phyloP scores from a whole-genome alignment of 2,888 invertebrate species.

The Xylocampa areola region DNA sequence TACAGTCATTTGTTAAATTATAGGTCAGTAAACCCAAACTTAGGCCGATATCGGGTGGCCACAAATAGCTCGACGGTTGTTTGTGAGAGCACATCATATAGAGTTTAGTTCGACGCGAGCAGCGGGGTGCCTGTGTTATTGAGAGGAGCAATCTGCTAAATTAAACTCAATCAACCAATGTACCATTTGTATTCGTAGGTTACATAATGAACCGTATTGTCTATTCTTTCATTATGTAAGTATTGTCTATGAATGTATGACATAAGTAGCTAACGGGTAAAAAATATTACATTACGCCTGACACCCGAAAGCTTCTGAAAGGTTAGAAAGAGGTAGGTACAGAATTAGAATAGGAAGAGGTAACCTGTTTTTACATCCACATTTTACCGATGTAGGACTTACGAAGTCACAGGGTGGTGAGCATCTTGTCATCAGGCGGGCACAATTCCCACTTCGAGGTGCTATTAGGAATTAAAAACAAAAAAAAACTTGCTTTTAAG shows the following conservation, averaged over 20 bases:
- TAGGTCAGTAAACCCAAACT: slow-evolving; percentile 52
- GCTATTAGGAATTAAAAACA: too few species aligned
- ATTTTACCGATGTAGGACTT: too few species aligned
- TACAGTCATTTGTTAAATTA: slow-evolving; percentile 49
- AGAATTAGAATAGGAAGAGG: too few species aligned
- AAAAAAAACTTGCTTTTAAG: too few species aligned
- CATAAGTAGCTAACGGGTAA: slow-evolving; percentile 25
- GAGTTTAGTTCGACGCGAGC: slow-evolving; percentile 56
- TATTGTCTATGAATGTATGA: slow-evolving; percentile 22
- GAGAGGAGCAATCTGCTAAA: slow-evolving; percentile 51
- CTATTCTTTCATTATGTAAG: too few species aligned
- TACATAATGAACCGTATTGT: slow-evolving; percentile 53
- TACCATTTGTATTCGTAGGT: slow-evolving; percentile 21
- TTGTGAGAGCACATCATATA: slow-evolving; percentile 61
- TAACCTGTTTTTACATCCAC: too few species aligned
- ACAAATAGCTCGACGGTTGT: slow-evolving; percentile 67
- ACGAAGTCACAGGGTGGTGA: too few species aligned
- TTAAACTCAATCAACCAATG: slow-evolving; percentile 51
- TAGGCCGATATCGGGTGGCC: slow-evolving; percentile 42
- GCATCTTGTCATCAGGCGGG: too few species aligned
- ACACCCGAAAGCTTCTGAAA: too few species aligned
- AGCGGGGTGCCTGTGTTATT: slow-evolving; percentile 60
- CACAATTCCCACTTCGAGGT: too few species aligned
- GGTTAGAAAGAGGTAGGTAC: too few species aligned
- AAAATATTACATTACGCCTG: slow-evolving; percentile 16